Evolutionary conservation across 2,888 invertebrate genomes (phyloP), one percentile per base, ranked within the genome.

Genomic region (Xylophagus ater): DNA sequence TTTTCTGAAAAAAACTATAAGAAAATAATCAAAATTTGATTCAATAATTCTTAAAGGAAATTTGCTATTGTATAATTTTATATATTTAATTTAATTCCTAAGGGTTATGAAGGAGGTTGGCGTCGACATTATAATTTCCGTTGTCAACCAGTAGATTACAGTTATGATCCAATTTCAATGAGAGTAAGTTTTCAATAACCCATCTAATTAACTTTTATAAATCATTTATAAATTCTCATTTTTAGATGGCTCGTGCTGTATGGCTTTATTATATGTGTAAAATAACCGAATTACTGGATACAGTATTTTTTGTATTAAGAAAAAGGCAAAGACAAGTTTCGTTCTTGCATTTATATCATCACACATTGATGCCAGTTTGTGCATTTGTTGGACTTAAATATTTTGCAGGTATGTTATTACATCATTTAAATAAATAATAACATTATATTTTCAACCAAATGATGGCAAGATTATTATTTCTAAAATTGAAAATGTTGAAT

Each of bases 271-370:
- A 65, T 30, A 65, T 65, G 46, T 63, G 63, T 21, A 65, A 65
- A 53, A 54, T 65, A 4, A 59, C 59, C 2, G 65, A 65, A 45
- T 50, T 65, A 26, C 39, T 65, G 47, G 65, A 65, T 42, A 65
- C 65, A 68, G 62, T 84, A 44, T 88, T 89, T 66, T 89, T 89
- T 59, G 75, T 85, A n/a, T 62, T 89, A 47, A 69, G 87, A 39
- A 88, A 89, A 61, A 87, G 85, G 55, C 72, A 78, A 47, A 77
- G 74, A 42, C 89, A 90, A 66, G 71, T 88, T 12, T 73, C 83
- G 3, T 87, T 88, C 54, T 70, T 90, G 19, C 89, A 90, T 55
- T 76, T 88, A 4, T 88, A 88, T 55, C 89, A 90, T 59, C 89
- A 90, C 57, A 72, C 76, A 19, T 76, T 75, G 36, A 74, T 75